phyloP scores from a whole-genome alignment of 2,888 invertebrate genomes.

The Seira ritae region DNA sequence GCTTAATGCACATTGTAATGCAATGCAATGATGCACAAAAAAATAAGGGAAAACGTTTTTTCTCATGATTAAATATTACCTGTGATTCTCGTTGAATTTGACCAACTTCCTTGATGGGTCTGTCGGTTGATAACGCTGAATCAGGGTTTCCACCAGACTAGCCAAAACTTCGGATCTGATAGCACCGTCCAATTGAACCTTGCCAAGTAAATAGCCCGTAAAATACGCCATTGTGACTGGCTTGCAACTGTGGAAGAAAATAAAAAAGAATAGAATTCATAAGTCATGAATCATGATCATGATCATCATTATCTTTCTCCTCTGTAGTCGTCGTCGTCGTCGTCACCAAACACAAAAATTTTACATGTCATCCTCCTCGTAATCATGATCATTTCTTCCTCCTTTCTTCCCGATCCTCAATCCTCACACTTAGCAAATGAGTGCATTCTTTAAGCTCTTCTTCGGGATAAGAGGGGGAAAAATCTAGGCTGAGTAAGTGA shows the following conservation, averaged over 20 bases:
- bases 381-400: constrained; percentile 16
- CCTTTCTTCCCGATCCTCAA: constrained; percentile 7
- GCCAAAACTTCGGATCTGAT: constrained; percentile 73
- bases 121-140: constrained; percentile 70
- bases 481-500: background rate
- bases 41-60: background rate
- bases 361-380: constrained; percentile 27
- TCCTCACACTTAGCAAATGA: background rate
- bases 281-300: constrained; percentile 37
- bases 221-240: constrained; percentile 70
- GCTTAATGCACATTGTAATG: too few relatives aligned
- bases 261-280: constrained; percentile 37
- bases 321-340: constrained; percentile 28
- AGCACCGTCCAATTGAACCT: constrained; percentile 73
- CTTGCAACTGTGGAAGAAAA: constrained; percentile 44
- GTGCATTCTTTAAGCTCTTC: background rate
- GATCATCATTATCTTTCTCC: background rate
- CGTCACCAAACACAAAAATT: background rate
- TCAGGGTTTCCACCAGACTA: constrained; percentile 71
- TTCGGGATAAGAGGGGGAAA: background rate
- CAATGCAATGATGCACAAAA: too few relatives aligned
- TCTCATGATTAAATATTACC: constrained; percentile 59
- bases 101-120: constrained; percentile 68
- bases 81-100: constrained; percentile 72
- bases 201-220: constrained; percentile 73